Percentiles rank a stretch among this genome's conserved stretches.
Conservation (phyloP, 2,797 vertebrate species). For the Spinus olivaceus region DNA sequence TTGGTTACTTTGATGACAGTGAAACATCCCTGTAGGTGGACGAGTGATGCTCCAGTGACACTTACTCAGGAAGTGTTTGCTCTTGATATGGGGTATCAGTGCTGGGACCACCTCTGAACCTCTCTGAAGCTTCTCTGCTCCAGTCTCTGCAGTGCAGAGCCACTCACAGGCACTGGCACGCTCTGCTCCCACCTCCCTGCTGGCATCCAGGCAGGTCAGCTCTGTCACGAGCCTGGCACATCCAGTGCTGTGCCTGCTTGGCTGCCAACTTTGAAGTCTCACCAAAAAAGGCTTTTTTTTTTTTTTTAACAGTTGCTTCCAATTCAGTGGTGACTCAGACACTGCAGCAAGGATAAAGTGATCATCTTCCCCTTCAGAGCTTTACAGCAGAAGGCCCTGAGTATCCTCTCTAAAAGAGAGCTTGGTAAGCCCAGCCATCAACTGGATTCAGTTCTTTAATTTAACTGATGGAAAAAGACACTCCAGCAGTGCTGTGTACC, state of each 20-base stretch:
- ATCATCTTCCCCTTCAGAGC: constrained; percentile 24
- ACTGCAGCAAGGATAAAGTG: constrained; percentile 55
- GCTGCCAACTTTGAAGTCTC: constrained; percentile 48
- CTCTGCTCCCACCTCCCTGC: constrained; percentile 1
- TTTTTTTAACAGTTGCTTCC: constrained; percentile 8
- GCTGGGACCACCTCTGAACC: background rate
- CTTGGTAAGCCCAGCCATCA: background rate
- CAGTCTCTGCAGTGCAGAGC: background rate
- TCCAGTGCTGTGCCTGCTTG: background rate
- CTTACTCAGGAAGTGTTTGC: background rate
- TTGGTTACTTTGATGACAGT: fast-evolving
- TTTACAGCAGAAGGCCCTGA: background rate
- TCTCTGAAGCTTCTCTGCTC: background rate
- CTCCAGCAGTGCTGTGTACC: background rate
- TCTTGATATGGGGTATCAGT: background rate
- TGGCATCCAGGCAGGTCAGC: constrained; percentile 30
- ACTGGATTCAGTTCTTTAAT: background rate
- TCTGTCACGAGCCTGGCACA: constrained; percentile 42
- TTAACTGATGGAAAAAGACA: background rate
- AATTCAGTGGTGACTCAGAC: constrained; percentile 56
- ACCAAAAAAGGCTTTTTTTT: constrained; percentile 1
- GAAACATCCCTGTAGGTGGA: background rate
- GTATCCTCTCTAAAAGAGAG: background rate
- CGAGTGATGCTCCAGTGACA: background rate
- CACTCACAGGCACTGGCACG: background rate